Percentiles rank a stretch among this genome's conserved stretches.
phyloP scores from a whole-genome alignment of 1,140 invertebrate genomes.

The Papilio dardanus region DNA sequence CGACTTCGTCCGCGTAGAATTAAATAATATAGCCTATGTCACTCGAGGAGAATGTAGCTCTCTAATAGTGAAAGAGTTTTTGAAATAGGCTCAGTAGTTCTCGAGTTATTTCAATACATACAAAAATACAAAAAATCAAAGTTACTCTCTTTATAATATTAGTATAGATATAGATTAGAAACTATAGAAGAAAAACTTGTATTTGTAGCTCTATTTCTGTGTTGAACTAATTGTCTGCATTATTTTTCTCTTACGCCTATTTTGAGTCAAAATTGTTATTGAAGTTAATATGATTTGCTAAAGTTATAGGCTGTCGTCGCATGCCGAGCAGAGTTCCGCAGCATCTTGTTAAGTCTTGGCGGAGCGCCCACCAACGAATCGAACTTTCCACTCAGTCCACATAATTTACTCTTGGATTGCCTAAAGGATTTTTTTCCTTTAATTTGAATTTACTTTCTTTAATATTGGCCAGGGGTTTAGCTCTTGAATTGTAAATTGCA shows the following conservation, averaged over 20 bases:
- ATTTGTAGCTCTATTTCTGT: neutral
- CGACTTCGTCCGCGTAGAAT: too few relatives aligned
- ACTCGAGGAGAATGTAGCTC: too few relatives aligned
- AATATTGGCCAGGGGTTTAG: neutral
- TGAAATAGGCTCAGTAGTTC: too few relatives aligned
- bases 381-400: slow-evolving; percentile 22
- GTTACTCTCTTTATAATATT: too few relatives aligned
- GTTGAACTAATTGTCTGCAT: neutral
- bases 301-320: neutral
- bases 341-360: slow-evolving; percentile 37
- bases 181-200: neutral
- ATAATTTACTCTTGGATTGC: slow-evolving; percentile 19
- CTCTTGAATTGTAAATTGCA: too few relatives aligned
- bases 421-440: neutral
- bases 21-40: too few relatives aligned
- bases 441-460: neutral
- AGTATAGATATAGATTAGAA: too few relatives aligned
- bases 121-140: too few relatives aligned
- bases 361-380: slow-evolving; percentile 18
- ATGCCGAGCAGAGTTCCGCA: neutral
- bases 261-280: neutral
- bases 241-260: neutral
- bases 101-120: too few relatives aligned
- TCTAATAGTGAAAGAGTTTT: too few relatives aligned
- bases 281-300: slow-evolving; percentile 9